Base-by-base conservation (phyloP, 2,888 invertebrate species). In the Oegoconia quadripuncta region DNA sequence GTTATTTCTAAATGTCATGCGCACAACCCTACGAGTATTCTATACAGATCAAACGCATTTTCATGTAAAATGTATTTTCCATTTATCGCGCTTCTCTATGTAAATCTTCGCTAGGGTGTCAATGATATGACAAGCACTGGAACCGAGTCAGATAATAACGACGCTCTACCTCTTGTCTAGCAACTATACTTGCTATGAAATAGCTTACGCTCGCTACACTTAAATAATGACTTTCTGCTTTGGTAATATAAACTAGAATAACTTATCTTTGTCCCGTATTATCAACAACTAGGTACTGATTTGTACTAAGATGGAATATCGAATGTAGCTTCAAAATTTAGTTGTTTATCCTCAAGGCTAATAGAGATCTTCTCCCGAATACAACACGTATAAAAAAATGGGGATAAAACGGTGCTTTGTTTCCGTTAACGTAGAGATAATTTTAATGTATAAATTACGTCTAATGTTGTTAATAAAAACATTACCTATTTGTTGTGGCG, bases 191-290 rank as follows among this genome's bases (percentile, higher is more conserved):
- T 37, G 41, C 49, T 47, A 44, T 46, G 52, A 49, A 61, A 56
- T 56, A 55, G 51, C 55, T 56, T 55, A 50, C 52, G 52, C 48
- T 55, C 50, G 52, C 49, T 59, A 53, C 55, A 46, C 54, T 52
- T 50, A 62, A 64, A 70, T 76, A 71, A 74, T 74, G 63, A 71
- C 62, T 59, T 52, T 56, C 59, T 64, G 59, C 60, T 63, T 64
- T 55, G 65, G 59, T 57, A 62, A 61, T 55, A 57, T 48, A 55
- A 59, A 52, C 59, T 65, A 59, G 54, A 66, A 64, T 70, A 65
- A 64, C 57, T 57, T 59, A 70, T 61, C 61, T 64, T 66, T 64
- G 72, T 46, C 48, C 64, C 41, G 59, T 63, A 63, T 64, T 38
- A 38, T 41, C 51, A 40, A 39, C 47, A 47, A 44, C 46, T 35